Evolutionary conservation across 2,888 invertebrate genomes (phyloP).

Genomic region (Acanthosoma haemorrhoidale): DNA sequence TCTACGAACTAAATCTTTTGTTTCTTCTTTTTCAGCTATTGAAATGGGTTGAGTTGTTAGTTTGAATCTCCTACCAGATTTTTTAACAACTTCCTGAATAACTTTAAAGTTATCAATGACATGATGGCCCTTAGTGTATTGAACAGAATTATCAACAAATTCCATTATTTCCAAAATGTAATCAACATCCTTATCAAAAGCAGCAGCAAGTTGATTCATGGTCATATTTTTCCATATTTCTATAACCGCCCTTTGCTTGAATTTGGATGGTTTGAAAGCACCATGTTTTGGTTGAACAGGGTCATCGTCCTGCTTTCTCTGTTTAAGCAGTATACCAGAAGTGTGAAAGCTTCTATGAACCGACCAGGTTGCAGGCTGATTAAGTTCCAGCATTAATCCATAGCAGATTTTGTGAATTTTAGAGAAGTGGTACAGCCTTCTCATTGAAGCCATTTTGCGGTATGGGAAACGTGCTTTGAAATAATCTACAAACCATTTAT

Average conservation of each 20-base stretch:
- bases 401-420: not conserved
- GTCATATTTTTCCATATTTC: conserved; percentile 79
- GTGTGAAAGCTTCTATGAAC: conserved; percentile 35
- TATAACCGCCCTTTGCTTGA: conserved; percentile 47
- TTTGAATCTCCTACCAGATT: conserved; percentile 60
- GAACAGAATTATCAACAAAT: conserved; percentile 56
- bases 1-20: conserved; percentile 40
- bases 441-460: conserved; percentile 1
- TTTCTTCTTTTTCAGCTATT: conserved; percentile 47
- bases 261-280: conserved; percentile 32
- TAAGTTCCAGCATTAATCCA: not conserved
- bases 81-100: conserved; percentile 63
- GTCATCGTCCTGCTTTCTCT: conserved; percentile 31
- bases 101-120: conserved; percentile 60
- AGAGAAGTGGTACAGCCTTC: not conserved
- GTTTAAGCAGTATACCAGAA: conserved; percentile 29
- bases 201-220: conserved; percentile 63
- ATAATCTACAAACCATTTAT: no score
- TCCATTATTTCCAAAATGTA: conserved; percentile 64
- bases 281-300: not conserved
- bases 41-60: conserved; percentile 53
- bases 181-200: conserved; percentile 59
- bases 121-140: conserved; percentile 53
- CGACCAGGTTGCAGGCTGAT: conserved; percentile 18
- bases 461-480: no score